Conservation (phyloP, 2,113 vertebrate species). For the Balaeniceps rex region DNA sequence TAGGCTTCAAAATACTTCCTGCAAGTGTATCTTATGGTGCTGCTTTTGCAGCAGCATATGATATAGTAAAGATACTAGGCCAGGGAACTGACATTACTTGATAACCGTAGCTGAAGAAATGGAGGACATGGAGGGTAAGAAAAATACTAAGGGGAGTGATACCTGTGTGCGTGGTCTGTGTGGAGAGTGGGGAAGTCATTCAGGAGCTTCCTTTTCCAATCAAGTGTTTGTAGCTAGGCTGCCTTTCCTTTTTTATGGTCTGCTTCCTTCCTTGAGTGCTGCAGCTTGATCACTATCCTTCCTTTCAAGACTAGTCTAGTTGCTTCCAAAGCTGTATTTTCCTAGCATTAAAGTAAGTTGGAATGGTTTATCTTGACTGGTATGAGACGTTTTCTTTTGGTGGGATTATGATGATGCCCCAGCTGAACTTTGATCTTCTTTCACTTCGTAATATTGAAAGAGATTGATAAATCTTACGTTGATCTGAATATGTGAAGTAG, state of each 20-base stretch:
- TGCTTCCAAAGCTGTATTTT: not conserved
- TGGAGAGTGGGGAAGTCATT: not conserved
- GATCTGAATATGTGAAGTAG: not conserved
- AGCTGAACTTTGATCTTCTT: not conserved
- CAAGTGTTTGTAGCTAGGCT: not conserved
- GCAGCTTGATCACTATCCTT: not conserved
- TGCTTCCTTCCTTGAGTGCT: not conserved
- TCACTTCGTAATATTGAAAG: not conserved
- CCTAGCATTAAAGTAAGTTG: not conserved
- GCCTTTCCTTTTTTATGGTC: not conserved
- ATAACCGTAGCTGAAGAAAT: not conserved
- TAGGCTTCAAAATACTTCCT: not conserved
- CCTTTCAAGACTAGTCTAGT: not conserved
- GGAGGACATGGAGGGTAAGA: not conserved
- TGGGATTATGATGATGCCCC: not conserved
- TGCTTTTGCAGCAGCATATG: not conserved
- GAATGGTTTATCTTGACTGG: not conserved
- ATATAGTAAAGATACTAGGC: not conserved
- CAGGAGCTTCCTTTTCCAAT: not conserved
- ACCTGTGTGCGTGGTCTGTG: not conserved
- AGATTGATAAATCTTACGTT: not conserved
- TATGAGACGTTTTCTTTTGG: not conserved
- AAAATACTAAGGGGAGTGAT: not conserved
- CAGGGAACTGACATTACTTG: not conserved
- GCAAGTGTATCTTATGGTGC: not conserved